A percentile compares a stretch with the other conserved stretches of the same genome.
phyloP scores from a whole-genome alignment of 2,113 vertebrate species.

The Platichthys flesus region DNA sequence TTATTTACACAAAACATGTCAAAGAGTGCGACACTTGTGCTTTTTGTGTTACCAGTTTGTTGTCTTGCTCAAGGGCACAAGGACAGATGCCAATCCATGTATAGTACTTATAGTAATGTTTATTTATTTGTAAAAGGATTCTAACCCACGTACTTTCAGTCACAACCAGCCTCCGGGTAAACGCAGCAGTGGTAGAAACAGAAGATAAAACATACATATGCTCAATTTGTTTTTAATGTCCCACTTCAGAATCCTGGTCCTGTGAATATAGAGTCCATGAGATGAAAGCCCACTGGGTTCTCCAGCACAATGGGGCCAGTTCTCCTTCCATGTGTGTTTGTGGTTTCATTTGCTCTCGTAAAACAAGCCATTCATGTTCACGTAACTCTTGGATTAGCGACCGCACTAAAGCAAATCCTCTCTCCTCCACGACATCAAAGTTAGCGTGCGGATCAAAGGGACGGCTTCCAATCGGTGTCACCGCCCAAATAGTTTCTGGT shows the following conservation, averaged over 20 bases:
- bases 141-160: too few relatives aligned
- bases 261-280: slow-evolving; percentile 1
- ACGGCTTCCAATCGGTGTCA: slow-evolving; percentile 48
- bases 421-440: slow-evolving; percentile 57
- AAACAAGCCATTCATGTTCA: slow-evolving; percentile 50
- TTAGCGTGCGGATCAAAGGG: slow-evolving; percentile 25
- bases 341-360: slow-evolving; percentile 51
- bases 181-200: too few relatives aligned
- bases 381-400: slow-evolving; percentile 45
- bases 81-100: too few relatives aligned
- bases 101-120: too few relatives aligned
- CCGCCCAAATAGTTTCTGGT: slow-evolving; percentile 44
- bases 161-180: too few relatives aligned
- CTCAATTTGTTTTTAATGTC: slow-evolving; percentile 55
- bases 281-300: slow-evolving; percentile 17
- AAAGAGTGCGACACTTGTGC: too few relatives aligned
- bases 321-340: slow-evolving; percentile 49
- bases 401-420: slow-evolving; percentile 27
- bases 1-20: too few relatives aligned
- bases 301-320: slow-evolving; percentile 23
- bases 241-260: slow-evolving; percentile 54
- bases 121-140: too few relatives aligned
- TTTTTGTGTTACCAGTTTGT: too few relatives aligned
- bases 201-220: too few relatives aligned
- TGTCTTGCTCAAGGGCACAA: too few relatives aligned